Base-by-base conservation (phyloP, 2,113 vertebrate genomes). In the Microtus ochrogaster region DNA sequence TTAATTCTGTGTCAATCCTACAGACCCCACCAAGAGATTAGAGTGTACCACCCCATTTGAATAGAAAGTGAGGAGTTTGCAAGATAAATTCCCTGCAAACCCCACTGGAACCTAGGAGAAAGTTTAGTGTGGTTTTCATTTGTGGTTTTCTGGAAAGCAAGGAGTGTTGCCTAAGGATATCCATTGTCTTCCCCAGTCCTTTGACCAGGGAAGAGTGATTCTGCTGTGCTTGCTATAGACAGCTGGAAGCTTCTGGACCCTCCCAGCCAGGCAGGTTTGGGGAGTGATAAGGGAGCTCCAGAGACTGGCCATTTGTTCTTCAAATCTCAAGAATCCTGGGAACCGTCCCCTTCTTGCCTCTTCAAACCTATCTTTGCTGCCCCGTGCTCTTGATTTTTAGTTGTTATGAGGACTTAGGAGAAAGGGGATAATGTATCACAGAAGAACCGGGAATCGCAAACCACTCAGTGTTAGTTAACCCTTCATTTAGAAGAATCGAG, bases 391-490 rank as follows among this genome's bases (percentile, higher is more conserved):
- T 9, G 3, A 33, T 47, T 88, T 65, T 88, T 30, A 47, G 13
- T 16, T 83, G 24, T 28, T 44, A 30, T 61, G 36, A 72, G 16
- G 47, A 6, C 61, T 49, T 17, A 19, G 36, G 22, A 81, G 49
- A 66, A 49, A 79, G 5, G 14, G 7, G 16, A 14, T 89, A 89
- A 17, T 41, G 26, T 21, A 41, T 93, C 41, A 82, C 77, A 44
- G 68, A 72, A 83, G 63, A 82, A 44, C 24, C 33, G 21, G 22
- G 86, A 88, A 55, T 87, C 44, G 28, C 79, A 90, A 58, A 49
- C 66, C 14, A 52, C 26, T 85, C 61, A 41, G 58, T 94, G 86
- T 92, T 74, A 49, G 86, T 92, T 74, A 49, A 30, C 47, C 94
- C 58, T 65, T 30, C n/a, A 55, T 72, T 92, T 88, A 86, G 36